Percentiles rank a stretch among this genome's conserved stretches.
Evolutionary conservation across 2,888 invertebrate genomes (phyloP).

Genomic region (Leucophenga montana): DNA sequence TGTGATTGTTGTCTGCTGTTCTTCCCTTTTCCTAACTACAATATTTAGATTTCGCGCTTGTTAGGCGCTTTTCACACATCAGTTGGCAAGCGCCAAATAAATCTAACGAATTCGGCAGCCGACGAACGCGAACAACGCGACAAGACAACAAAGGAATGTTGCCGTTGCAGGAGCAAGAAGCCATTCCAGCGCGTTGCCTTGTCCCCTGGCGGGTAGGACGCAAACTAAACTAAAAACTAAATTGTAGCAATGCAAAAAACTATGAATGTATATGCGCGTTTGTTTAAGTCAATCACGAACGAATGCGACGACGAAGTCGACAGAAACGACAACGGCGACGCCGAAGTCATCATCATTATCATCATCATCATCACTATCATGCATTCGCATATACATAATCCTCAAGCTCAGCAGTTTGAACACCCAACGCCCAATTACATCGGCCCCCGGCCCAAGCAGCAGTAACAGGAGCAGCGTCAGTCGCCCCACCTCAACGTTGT

Average conservation of each 20-base stretch:
- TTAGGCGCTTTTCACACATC: conserved; percentile 65
- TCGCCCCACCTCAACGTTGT: conserved; percentile 14
- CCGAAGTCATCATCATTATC: conserved; percentile 8
- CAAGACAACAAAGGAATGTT: conserved; percentile 40
- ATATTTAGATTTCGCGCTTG: conserved; percentile 42
- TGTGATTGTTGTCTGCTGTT: neutral
- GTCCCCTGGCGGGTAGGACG: conserved; percentile 61
- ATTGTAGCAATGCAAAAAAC: conserved; percentile 43
- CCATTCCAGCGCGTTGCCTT: conserved; percentile 41
- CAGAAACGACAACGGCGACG: conserved; percentile 23
- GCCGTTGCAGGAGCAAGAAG: neutral
- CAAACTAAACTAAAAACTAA: conserved; percentile 67
- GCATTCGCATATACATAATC: conserved; percentile 19
- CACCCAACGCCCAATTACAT: conserved; percentile 17
- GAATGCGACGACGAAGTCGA: conserved; percentile 47
- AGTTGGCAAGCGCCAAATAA: conserved; percentile 67
- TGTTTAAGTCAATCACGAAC: conserved; percentile 63
- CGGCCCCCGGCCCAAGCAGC: neutral
- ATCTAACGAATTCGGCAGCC: conserved; percentile 50
- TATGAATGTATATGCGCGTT: conserved; percentile 58
- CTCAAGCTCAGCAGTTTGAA: conserved; percentile 16
- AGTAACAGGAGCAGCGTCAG: neutral
- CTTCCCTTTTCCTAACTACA: neutral
- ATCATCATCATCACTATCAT: conserved; percentile 13
- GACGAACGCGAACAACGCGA: conserved; percentile 16